Evolutionary conservation across 1,140 invertebrate genomes (phyloP), one percentile per base, ranked within the genome.

Genomic region (Goniozus legneri): DNA sequence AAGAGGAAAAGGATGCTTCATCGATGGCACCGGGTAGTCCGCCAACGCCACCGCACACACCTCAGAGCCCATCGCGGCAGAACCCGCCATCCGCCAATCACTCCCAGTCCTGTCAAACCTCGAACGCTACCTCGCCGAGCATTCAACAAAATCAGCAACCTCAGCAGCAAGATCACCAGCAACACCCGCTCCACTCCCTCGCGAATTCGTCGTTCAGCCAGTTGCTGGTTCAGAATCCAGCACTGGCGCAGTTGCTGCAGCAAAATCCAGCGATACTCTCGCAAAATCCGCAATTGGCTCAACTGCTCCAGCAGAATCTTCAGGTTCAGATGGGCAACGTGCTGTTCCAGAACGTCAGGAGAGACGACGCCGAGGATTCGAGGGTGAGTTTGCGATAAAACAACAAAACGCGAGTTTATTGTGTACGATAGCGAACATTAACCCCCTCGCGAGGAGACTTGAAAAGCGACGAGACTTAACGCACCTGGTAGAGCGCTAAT

Each of bases 21-120:
- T 71, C 71, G 35, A 75, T 68, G 58, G 72, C 72, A 19, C 72
- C 73, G 21, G 73, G 72, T 44, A 76, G 73, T 64, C 73, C 73
- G 1, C 73, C 73, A 15, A 76, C 73, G 30, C 73, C 73, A 3
- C 72, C 73, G 12, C 72, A 76, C 52, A 76, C 73, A 2, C 73
- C 73, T 0, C 72, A 76, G 43, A 76, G 73, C 50, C 73, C 73
- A 24, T 66, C 68, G 2, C 60, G 72, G 6, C 70, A 67, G 41
- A 70, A 66, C 58, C 56, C 68, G 46, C 56, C 64, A 19, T 47
- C 61, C 1, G 50, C 55, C n/a, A 67, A 66, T 50, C 52, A 67
- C 8, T 67, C 64, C 10, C 62, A 67, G n/a, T 66, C 65, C 18
- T 57, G 62, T 43, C 65, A 68, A 44, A 66, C 64, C 1, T 59